Conservation (phyloP, 2,888 invertebrate genomes). For the Rotaria magnacalcarata region DNA sequence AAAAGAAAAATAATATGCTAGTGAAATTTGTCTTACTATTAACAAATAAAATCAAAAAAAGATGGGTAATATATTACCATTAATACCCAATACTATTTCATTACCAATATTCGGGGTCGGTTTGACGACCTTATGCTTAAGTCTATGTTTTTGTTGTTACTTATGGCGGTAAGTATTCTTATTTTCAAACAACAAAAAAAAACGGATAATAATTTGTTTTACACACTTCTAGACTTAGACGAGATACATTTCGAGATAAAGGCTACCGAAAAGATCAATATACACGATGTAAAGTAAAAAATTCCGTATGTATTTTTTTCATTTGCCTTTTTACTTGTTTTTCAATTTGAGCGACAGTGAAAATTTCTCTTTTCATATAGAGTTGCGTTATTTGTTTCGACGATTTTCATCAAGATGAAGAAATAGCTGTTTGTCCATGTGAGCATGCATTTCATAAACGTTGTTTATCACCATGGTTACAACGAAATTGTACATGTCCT, state of each 20-base stretch:
- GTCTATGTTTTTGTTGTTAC: constrained; percentile 1
- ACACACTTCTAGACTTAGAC: neutral
- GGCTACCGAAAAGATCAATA: constrained; percentile 23
- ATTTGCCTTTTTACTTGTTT: too few species aligned
- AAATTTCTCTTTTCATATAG: neutral
- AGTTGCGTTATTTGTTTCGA: constrained; percentile 4
- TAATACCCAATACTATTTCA: neutral
- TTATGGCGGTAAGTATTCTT: neutral
- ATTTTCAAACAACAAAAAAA: neutral
- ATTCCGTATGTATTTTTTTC: neutral
- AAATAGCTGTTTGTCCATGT: constrained; percentile 18
- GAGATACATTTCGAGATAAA: constrained; percentile 7
- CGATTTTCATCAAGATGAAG: neutral
- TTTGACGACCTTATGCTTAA: neutral
- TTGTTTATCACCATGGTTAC: constrained; percentile 19
- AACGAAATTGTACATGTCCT: constrained; percentile 21
- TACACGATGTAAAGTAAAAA: neutral
- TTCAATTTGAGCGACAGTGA: too few species aligned
- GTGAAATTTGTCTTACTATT: neutral
- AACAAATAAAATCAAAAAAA: neutral
- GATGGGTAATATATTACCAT: neutral
- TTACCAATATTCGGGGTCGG: neutral
- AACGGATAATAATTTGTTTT: neutral
- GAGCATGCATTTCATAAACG: constrained; percentile 19
- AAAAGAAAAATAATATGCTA: neutral